Base-by-base conservation (phyloP, 2,888 invertebrate genomes). In the Formica aserva region DNA sequence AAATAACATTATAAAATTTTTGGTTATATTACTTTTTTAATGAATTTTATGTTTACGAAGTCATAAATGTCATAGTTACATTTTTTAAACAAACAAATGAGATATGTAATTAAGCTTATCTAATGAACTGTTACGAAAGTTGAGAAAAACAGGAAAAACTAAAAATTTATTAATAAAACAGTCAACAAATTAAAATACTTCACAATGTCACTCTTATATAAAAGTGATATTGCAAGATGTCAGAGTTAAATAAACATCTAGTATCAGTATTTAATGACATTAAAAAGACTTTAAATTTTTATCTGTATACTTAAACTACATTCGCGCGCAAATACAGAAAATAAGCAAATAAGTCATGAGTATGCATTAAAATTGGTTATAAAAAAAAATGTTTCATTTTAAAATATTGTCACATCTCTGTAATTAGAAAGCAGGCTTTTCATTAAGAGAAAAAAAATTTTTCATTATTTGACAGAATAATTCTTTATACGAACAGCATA, bases 381-480 rank as follows among this genome's bases (percentile, higher is more conserved):
- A 0, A 6, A 52, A 76, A 76, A 38, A 76, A 52, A 55, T 45
- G 6, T 41, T 22, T 38, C 6, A 45, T 35, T 48, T 63, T 48
- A 48, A 63, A 1, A 35, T 1, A 63, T 22, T 32, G 22, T 57
- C 18, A 18, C 18, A 72, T 48, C 9, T 60, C 22, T 22, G 13
- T 57, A 77, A 77, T 77, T 77, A 41, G 8, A 41, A 55, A 62
- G 22, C 11, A 38, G 4, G 4, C 9, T 66, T 52, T 77, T 41
- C 41, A 57, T 41, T 38, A 45, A 55, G 8, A 15, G 5, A n/a
- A 15, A 63, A 29, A 62, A 26, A 4, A 52, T 6, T 18, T 52
- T 65, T 45, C 22, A 22, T 22, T 22, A 38, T 41, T 29, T 38
- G 15, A 3, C 29, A 29, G 5, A 77, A n/a, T 38, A 29, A 38